These are phyloP conservation scores for Hoplodrina blanda DNA, from an alignment of 2,888 invertebrate genomes.

Conservation along the genomic window DNA sequence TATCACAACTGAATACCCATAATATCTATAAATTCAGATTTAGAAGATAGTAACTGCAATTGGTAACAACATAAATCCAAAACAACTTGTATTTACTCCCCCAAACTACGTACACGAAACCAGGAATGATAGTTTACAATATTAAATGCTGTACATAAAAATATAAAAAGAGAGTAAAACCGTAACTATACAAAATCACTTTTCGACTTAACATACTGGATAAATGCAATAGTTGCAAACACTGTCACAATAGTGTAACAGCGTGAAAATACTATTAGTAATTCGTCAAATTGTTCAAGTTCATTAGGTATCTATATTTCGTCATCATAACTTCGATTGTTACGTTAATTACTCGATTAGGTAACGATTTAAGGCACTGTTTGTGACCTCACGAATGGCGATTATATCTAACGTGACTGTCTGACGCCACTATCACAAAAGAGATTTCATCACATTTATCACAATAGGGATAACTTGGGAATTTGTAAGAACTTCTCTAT, in stretches of 20 bases:
- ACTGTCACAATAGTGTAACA: conserved; percentile 77
- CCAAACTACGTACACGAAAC: conserved; percentile 68
- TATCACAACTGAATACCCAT: conserved; percentile 59
- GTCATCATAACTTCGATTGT: conserved; percentile 67
- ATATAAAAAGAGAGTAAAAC: conserved; percentile 78
- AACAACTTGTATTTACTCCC: conserved; percentile 73
- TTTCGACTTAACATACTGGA: conserved; percentile 83
- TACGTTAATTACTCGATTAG: conserved; percentile 74
- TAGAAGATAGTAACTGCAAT: conserved; percentile 85
- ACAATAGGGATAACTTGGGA: conserved; percentile 84
- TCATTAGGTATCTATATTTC: conserved; percentile 71
- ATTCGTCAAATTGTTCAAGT: conserved; percentile 76
- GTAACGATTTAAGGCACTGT: conserved; percentile 81
- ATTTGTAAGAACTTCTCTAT: conserved; percentile 70
- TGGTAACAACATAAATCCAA: conserved; percentile 87
- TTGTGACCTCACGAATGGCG: conserved; percentile 77
- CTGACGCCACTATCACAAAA: conserved; percentile 88
- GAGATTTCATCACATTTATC: conserved; percentile 89
- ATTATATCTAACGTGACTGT: conserved; percentile 88
- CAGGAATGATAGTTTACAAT: conserved; percentile 87
- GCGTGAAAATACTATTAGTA: conserved; percentile 83
- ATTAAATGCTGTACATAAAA: conserved; percentile 87
- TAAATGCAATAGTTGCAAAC: conserved; percentile 86
- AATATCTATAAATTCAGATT: conserved; percentile 71
- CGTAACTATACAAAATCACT: conserved; percentile 88